Base-by-base conservation (phyloP, 92 coral and sea anemone species). In the Phenganax stokvisi region DNA sequence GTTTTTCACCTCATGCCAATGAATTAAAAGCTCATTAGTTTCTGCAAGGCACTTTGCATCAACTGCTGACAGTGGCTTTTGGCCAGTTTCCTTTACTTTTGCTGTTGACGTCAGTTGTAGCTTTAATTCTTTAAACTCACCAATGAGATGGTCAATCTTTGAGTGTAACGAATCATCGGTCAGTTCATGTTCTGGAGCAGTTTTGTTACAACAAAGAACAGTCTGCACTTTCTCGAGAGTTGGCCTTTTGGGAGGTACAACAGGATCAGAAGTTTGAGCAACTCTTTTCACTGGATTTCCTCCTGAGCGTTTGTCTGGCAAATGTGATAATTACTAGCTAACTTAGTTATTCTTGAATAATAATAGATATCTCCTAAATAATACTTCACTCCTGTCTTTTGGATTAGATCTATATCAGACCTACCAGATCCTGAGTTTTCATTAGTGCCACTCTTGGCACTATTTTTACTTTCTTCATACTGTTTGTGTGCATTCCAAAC, bases 41-140 rank as follows among this genome's bases (percentile, higher is more conserved):
- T 61, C 67, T 61, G 67, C 8, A 6, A 61, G 67, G 67, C 67
- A 61, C 67, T 61, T 61, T 61, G 67, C 67, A 12, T 61, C 28
- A 61, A 61, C 25, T 61, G 67, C 67, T 17, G n/a, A 3, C 67
- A 61, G 74, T 69, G 51, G 74, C 12, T 69, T 27, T 69, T 0
- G 74, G 54, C 74, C 74, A 13, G 74, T 69, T 69, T 69, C 74
- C 44, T 69, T 69, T 69, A 8, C 74, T 51, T 69, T 69, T 51
- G 11, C 30, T 20, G 16, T 30, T 69, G 74, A 69, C 74, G 12
- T 30, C 54, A 69, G 16, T 51, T 27, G 74, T 30, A 69, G 13
- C 74, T 69, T 69, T 51, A 69, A 69, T 69, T 69, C 74, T 30
- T 69, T 69, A 69, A 69, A 8, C 54, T 69, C 53, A 30, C 74